Conservation (phyloP, 2,797 vertebrate species). For the Menidia menidia region DNA sequence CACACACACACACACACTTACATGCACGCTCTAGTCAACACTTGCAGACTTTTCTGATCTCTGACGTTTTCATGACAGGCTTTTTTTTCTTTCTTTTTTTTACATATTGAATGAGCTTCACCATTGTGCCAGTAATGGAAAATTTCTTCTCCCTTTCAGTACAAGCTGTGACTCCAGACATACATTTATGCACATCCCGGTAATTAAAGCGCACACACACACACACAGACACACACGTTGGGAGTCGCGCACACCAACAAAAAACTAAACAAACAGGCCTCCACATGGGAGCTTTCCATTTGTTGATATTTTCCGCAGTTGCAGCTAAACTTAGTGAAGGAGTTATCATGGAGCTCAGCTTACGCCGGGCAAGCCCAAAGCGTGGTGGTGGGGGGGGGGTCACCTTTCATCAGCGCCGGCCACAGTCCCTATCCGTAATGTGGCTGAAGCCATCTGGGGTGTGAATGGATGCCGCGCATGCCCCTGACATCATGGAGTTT, state of each 20-base stretch:
- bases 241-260: background rate
- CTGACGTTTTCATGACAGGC: background rate
- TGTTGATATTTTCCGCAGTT: conserved; percentile 60
- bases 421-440: conserved; percentile 43
- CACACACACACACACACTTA: conserved; percentile 13
- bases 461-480: conserved; percentile 51
- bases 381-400: conserved; percentile 18
- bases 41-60: conserved; percentile 22
- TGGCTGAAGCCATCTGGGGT: conserved; percentile 65
- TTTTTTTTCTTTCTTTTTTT: background rate
- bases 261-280: conserved; percentile 22
- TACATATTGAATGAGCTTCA: conserved; percentile 4
- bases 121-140: background rate
- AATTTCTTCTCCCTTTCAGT: background rate
- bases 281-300: conserved; percentile 22
- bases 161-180: background rate
- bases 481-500: conserved; percentile 81
- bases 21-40: conserved; percentile 3
- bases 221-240: background rate
- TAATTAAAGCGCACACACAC: conserved; percentile 3
- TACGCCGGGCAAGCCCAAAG: conserved; percentile 46
- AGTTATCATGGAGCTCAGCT: conserved; percentile 42
- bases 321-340: conserved; percentile 48
- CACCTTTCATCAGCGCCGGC: conserved; percentile 57
- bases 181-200: background rate